Conservation (phyloP, 2,888 invertebrate genomes). For the Sesia apiformis region DNA sequence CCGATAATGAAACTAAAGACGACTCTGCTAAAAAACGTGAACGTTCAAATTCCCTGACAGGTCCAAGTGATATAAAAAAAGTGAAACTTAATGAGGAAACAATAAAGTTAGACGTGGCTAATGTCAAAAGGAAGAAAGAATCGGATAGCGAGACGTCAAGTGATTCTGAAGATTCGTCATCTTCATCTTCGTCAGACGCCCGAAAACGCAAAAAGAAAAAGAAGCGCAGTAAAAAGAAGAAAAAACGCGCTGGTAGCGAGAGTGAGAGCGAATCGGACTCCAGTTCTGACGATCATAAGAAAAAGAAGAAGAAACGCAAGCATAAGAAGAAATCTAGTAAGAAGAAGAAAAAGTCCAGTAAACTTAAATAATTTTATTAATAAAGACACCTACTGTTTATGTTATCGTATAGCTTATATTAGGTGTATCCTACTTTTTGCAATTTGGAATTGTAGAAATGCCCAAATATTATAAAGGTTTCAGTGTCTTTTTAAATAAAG, state of each 20-base stretch:
- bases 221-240: constrained; percentile 76
- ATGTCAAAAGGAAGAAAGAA: constrained; percentile 64
- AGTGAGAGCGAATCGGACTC: constrained; percentile 79
- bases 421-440: too few relatives aligned
- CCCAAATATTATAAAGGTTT: too few relatives aligned
- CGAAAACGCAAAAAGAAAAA: constrained; percentile 78
- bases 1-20: constrained; percentile 77
- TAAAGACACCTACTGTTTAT: neutral
- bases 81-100: constrained; percentile 49
- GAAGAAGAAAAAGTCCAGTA: constrained; percentile 80
- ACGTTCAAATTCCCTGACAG: constrained; percentile 38
- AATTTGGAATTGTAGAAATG: too few relatives aligned
- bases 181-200: constrained; percentile 65
- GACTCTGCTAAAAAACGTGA: constrained; percentile 57
- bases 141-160: constrained; percentile 59
- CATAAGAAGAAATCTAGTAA: constrained; percentile 81
- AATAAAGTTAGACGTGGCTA: constrained; percentile 65
- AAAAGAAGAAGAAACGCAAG: constrained; percentile 80
- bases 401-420: neutral
- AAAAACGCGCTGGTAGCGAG: constrained; percentile 75
- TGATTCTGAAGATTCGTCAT: constrained; percentile 65
- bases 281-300: constrained; percentile 78
- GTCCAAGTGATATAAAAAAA: constrained; percentile 39
- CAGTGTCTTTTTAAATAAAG: too few relatives aligned
- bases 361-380: constrained; percentile 66